phyloP scores from a whole-genome alignment of 1,140 invertebrate species.

The Patella vulgata region DNA sequence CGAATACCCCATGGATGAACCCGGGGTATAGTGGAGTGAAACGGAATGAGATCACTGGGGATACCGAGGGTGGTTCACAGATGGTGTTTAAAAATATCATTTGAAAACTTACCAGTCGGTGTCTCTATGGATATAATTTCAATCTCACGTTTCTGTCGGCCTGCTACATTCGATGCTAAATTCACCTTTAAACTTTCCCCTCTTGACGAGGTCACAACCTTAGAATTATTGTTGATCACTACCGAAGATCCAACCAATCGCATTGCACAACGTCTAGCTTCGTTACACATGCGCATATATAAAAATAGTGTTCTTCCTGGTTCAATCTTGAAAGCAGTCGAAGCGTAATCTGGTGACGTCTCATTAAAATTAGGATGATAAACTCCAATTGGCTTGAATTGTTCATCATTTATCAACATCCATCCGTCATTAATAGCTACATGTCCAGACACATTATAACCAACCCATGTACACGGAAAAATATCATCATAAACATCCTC shows the following conservation, averaged over 20 bases:
- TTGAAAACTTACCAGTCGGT: too few species aligned
- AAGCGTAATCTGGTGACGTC: neutral
- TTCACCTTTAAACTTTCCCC: constrained; percentile 1
- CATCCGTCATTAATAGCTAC: constrained; percentile 25
- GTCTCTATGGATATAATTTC: too few species aligned
- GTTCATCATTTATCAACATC: constrained; percentile 21
- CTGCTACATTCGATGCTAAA: too few species aligned
- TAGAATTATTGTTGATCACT: constrained; percentile 7
- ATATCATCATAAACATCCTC: constrained; percentile 21
- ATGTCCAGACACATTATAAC: constrained; percentile 13
- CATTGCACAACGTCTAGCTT: constrained; percentile 21
- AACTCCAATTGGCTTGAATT: constrained; percentile 11
- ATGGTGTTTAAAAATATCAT: too few species aligned
- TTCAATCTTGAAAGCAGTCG: constrained; percentile 18
- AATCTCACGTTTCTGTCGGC: too few species aligned
- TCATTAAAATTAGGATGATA: constrained; percentile 3
- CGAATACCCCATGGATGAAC: too few species aligned
- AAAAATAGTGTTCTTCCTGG: constrained; percentile 26
- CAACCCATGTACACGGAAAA: constrained; percentile 30
- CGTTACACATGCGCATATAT: constrained; percentile 31
- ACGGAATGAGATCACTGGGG: too few species aligned
- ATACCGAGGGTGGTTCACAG: too few species aligned
- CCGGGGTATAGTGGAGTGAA: too few species aligned
- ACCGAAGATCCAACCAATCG: constrained; percentile 12
- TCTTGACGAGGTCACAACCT: constrained; percentile 12